phyloP scores from a whole-genome alignment of 37 sponge, comb jelly and placozoan genomes.

The Tethya wilhelma region DNA sequence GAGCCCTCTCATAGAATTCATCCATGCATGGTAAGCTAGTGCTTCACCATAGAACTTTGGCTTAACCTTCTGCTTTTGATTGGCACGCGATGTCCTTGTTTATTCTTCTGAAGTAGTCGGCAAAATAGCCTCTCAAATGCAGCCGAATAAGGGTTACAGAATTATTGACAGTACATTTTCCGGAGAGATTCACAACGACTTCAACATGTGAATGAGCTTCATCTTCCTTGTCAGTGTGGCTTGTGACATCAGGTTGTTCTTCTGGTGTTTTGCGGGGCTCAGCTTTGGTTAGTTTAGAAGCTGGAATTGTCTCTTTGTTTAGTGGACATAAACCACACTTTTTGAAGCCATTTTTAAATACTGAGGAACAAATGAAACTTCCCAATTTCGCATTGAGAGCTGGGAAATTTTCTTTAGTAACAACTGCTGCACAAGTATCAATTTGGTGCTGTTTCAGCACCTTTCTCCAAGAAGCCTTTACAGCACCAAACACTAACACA shows the following conservation, averaged over 20 bases:
- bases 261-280: constrained; percentile 6
- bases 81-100: background rate
- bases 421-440: constrained; percentile 29
- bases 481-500: constrained; percentile 53
- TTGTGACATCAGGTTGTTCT: background rate
- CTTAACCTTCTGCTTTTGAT: constrained; percentile 16
- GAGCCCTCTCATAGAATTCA: constrained; percentile 21
- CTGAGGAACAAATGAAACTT: constrained; percentile 1
- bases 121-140: constrained; percentile 32
- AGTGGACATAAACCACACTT: constrained; percentile 52
- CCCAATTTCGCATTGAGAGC: constrained; percentile 30
- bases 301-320: constrained; percentile 27
- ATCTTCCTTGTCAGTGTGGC: background rate
- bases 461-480: constrained; percentile 48
- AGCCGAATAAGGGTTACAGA: constrained; percentile 31
- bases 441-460: constrained; percentile 45
- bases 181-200: background rate
- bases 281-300: constrained; percentile 14
- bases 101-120: constrained; percentile 28
- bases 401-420: constrained; percentile 60
- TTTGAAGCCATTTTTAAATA: constrained; percentile 21
- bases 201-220: background rate
- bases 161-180: background rate
- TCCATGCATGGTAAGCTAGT: constrained; percentile 57
- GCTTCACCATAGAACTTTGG: constrained; percentile 61